Conservation (phyloP, 2,113 vertebrate genomes). For the Miniopterus natalensis region DNA sequence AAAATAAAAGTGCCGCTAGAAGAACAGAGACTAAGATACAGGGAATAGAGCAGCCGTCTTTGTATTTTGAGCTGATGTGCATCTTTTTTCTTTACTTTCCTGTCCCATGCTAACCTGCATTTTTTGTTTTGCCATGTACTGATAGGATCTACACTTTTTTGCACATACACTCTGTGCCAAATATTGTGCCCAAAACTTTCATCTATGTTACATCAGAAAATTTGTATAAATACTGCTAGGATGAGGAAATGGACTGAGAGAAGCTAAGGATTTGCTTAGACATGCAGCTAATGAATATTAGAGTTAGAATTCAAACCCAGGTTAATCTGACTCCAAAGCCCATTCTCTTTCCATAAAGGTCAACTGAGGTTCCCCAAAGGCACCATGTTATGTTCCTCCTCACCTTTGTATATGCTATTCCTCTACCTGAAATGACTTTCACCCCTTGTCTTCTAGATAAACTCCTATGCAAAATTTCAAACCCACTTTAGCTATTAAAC, state of each 20-base stretch:
- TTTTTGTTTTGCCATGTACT: neutral
- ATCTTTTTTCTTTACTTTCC: neutral
- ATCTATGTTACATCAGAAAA: neutral
- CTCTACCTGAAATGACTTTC: neutral
- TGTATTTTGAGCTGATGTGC: neutral
- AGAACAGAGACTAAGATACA: neutral
- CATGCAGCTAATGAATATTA: neutral
- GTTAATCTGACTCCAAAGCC: neutral
- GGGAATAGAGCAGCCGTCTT: neutral
- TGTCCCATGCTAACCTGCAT: neutral
- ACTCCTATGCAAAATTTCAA: neutral
- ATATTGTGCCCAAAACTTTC: neutral
- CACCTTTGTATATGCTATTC: neutral
- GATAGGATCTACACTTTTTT: neutral
- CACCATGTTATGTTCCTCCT: neutral
- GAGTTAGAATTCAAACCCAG: neutral
- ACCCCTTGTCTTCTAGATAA: neutral
- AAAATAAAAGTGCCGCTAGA: neutral
- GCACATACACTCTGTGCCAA: neutral
- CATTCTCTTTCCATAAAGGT: neutral
- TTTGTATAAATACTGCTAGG: neutral
- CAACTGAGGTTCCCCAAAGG: neutral
- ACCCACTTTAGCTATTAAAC: neutral
- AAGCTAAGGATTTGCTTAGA: neutral
- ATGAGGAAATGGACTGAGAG: neutral